Evolutionary conservation across 2,888 invertebrate genomes (phyloP), one percentile per base, ranked within the genome.

Genomic region (Drosophila cracens): DNA sequence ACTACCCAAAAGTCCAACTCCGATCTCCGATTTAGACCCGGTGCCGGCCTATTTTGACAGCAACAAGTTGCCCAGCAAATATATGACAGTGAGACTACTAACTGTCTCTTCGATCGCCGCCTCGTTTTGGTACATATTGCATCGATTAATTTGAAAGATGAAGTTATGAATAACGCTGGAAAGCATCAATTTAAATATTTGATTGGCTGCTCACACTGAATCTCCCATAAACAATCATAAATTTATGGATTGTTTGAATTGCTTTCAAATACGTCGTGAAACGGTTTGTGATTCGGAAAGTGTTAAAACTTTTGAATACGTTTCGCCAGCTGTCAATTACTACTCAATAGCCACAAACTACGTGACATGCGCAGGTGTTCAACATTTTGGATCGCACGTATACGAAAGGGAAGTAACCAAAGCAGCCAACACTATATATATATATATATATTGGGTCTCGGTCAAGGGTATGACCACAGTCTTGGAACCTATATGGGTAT

Each of bases 111-210:
- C 72, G 68, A 74, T 70, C 67, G 57, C 69, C 66, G 71, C 72
- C 73, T 70, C 76, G 83, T 71, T 83, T 64, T 81, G 82, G 84
- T 81, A 86, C 91, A 90, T 90, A 91, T 91, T 86, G 91, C 91
- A 91, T 86, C 89, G 88, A 89, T 89, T 88, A 83, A 87, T 91
- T 91, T 90, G 69, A 82, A 82, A 88, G 89, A 90, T 88, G 87
- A 88, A 88, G 87, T 89, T 88, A 88, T 88, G 87, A 88, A 89
- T 87, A 88, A 90, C 84, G 87, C 40, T 82, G 79, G 73, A 76
- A 76, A 58, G 70, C 70, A 64, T 72, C 79, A 89, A 91, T 91
- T 91, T 90, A 81, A 90, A 90, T 90, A 90, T 91, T 90, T 90
- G 86, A 90, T 90, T 90, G 91, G 84, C 69, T 46, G 40, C 58